phyloP scores from a whole-genome alignment of 2,888 invertebrate genomes.

The Pyrrhopygopsis socrates region DNA sequence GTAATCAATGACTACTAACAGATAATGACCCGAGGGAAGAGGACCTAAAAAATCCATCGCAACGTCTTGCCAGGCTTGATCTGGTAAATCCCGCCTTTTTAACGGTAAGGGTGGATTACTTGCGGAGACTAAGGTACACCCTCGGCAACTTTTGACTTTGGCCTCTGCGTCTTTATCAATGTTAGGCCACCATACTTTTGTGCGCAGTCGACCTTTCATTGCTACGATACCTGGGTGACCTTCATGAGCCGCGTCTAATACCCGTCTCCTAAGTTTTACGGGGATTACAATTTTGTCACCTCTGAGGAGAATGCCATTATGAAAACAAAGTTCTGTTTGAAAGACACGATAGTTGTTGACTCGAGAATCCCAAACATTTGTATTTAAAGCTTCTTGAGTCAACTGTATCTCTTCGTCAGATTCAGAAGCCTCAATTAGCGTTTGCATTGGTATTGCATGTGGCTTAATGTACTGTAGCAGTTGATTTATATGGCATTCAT shows the following conservation, averaged over 20 bases:
- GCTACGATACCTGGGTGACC: too few species aligned
- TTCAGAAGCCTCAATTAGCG: constrained; percentile 27
- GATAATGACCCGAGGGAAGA: constrained; percentile 44
- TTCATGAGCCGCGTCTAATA: background rate
- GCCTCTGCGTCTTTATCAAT: background rate
- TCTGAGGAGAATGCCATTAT: background rate
- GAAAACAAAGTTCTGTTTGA: background rate
- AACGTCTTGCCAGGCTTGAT: constrained; percentile 72
- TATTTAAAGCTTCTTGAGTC: constrained; percentile 26
- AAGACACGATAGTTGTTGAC: constrained; percentile 23
- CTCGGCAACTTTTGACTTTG: background rate
- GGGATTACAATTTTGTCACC: background rate
- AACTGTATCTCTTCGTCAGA: constrained; percentile 39
- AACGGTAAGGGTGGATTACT: constrained; percentile 67
- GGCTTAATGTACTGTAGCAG: constrained; percentile 40
- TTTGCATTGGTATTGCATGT: constrained; percentile 34
- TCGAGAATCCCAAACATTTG: constrained; percentile 38
- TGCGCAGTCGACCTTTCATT: background rate
- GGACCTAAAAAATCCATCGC: constrained; percentile 85
- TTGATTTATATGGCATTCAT: constrained; percentile 26
- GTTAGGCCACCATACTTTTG: constrained; percentile 5
- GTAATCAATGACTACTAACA: constrained; percentile 75
- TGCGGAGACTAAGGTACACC: background rate
- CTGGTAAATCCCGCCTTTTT: constrained; percentile 75
- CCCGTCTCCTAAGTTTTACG: background rate